phyloP scores from a whole-genome alignment of 2,797 vertebrate species.

The Toxotes lorentzi region DNA sequence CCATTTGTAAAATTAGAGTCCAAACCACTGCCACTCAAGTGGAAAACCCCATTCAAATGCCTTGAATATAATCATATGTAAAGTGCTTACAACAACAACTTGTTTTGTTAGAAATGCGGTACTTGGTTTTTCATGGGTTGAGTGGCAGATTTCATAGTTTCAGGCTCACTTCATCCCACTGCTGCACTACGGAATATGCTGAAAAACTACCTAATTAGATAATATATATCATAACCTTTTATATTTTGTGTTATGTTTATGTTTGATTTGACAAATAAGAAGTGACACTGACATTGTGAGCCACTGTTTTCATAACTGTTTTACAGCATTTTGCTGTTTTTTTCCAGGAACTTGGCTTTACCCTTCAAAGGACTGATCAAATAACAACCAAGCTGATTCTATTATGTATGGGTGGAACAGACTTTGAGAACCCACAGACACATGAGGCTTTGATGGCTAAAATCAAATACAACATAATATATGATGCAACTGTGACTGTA shows the following conservation, averaged over 20 bases:
- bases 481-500: conserved; percentile 16
- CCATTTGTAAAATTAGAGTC: conserved; percentile 86
- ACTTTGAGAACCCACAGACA: conserved; percentile 41
- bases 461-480: conserved; percentile 40
- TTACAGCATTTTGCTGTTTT: conserved; percentile 24
- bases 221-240: conserved; percentile 11
- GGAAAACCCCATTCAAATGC: conserved; percentile 81
- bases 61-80: conserved; percentile 81
- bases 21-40: conserved; percentile 82
- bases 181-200: not conserved
- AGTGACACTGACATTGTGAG: conserved; percentile 24
- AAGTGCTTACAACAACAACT: conserved; percentile 84
- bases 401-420: conserved; percentile 30
- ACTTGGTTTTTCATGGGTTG: conserved; percentile 40
- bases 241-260: conserved; percentile 21
- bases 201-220: conserved; percentile 33
- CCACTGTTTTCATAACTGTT: conserved; percentile 4
- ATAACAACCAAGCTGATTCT: conserved; percentile 41
- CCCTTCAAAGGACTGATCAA: conserved; percentile 43
- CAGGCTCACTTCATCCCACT: conserved; percentile 33
- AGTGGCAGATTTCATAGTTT: conserved; percentile 52
- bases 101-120: conserved; percentile 62
- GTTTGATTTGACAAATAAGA: conserved; percentile 48
- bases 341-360: conserved; percentile 43
- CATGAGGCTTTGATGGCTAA: conserved; percentile 29